Evolutionary conservation across 1,140 invertebrate genomes (phyloP).

Genomic region (Pinna nobilis): DNA sequence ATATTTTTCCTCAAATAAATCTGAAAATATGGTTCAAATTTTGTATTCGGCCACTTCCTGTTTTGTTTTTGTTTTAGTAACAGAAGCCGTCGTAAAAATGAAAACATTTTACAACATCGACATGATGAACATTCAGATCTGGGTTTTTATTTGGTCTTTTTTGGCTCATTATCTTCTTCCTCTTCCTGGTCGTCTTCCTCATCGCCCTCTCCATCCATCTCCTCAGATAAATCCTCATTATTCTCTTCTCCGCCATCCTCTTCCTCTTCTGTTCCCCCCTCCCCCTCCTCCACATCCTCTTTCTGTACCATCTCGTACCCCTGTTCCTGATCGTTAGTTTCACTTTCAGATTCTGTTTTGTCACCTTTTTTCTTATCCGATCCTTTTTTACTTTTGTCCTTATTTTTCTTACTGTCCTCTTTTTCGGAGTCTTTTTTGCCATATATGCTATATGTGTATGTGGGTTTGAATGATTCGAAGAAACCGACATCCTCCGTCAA

Average conservation of each 20-base stretch:
- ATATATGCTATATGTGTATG: conserved; percentile 82
- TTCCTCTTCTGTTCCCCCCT: conserved; percentile 70
- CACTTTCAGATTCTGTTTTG: conserved; percentile 50
- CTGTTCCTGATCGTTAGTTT: conserved; percentile 54
- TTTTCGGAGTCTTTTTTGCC: conserved; percentile 51
- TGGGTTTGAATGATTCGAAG: conserved; percentile 98
- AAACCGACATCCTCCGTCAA: conserved; percentile 99
- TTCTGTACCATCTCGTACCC: conserved; percentile 50
- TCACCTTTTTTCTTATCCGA: conserved; percentile 55
- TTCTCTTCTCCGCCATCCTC: conserved; percentile 63
- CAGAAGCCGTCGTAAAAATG: too few relatives aligned
- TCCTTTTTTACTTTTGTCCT: conserved; percentile 75
- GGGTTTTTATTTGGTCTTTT: too few relatives aligned
- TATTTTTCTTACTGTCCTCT: conserved; percentile 84
- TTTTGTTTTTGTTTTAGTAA: too few relatives aligned
- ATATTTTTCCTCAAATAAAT: too few relatives aligned
- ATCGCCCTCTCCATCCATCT: conserved; percentile 38
- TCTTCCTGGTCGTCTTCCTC: conserved; percentile 9
- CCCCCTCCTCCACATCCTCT: conserved; percentile 74
- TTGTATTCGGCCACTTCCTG: too few relatives aligned
- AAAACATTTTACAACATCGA: too few relatives aligned
- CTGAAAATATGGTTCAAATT: too few relatives aligned
- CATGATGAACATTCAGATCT: too few relatives aligned
- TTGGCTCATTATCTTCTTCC: conserved; percentile 12
- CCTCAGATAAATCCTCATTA: conserved; percentile 44